phyloP scores from a whole-genome alignment of 2,888 invertebrate species.

The Drosophila differens region DNA sequence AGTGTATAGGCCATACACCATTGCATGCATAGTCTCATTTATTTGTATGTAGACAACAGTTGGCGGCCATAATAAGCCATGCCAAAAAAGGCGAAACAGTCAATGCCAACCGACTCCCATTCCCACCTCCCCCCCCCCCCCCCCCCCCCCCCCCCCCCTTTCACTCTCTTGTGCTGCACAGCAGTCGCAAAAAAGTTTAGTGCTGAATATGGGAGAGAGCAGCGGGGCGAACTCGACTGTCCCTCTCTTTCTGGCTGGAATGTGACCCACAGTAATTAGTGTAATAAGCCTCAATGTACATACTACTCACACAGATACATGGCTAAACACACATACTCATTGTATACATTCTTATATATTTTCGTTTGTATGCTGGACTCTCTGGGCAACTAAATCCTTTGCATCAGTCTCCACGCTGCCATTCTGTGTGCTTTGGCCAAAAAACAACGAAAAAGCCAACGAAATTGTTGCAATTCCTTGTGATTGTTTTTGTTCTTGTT shows the following conservation, averaged over 20 bases:
- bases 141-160: neutral
- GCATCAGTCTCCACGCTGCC: constrained; percentile 50
- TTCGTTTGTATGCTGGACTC: constrained; percentile 16
- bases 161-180: constrained; percentile 24
- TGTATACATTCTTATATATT: constrained; percentile 4
- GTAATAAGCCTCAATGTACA: constrained; percentile 76
- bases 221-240: neutral
- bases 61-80: constrained; percentile 61
- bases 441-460: constrained; percentile 40
- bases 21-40: constrained; percentile 25
- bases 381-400: constrained; percentile 41
- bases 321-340: constrained; percentile 10
- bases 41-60: constrained; percentile 41
- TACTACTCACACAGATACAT: constrained; percentile 1
- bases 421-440: constrained; percentile 45
- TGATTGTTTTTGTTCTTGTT: constrained; percentile 28
- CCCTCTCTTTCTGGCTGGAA: constrained; percentile 20
- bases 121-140: neutral
- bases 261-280: constrained; percentile 71
- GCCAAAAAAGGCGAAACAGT: constrained; percentile 52
- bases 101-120: neutral
- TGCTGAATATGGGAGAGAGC: neutral
- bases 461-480: constrained; percentile 44
- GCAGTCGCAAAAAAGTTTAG: constrained; percentile 65
- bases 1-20: constrained; percentile 19